A percentile compares a stretch with the other conserved stretches of the same genome.
Conservation (phyloP, 1,140 invertebrate genomes). For the Brachionus angularis region DNA sequence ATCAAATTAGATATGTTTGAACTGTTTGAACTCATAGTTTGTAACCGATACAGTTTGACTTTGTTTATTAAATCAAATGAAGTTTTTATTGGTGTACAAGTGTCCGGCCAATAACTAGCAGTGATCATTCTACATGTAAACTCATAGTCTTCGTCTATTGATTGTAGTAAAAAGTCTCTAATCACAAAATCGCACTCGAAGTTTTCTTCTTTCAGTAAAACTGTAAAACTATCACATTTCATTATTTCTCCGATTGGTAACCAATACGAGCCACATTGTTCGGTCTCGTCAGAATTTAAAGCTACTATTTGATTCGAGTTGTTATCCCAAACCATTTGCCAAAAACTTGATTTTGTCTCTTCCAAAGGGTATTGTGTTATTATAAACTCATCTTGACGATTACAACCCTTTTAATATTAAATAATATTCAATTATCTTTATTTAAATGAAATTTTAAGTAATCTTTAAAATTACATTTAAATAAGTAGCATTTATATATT, state of each 20-base stretch:
- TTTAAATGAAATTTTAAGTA: background rate
- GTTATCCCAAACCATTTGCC: conserved; percentile 90
- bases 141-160: conserved; percentile 34
- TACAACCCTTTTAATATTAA: conserved; percentile 7
- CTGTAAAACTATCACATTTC: conserved; percentile 40
- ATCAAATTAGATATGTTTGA: conserved; percentile 3
- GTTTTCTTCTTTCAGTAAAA: conserved; percentile 35
- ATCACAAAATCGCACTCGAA: conserved; percentile 19
- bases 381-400: conserved; percentile 71
- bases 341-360: conserved; percentile 95
- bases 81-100: conserved; percentile 33
- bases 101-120: conserved; percentile 39
- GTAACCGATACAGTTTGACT: conserved; percentile 23
- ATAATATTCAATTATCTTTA: too few species aligned
- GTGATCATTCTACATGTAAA: conserved; percentile 3
- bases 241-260: conserved; percentile 4
- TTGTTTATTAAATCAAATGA: conserved; percentile 30
- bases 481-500: conserved; percentile 42
- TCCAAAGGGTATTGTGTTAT: conserved; percentile 94
- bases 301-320: conserved; percentile 41
- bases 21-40: background rate
- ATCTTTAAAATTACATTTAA: conserved; percentile 1
- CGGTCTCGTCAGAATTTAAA: conserved; percentile 31
- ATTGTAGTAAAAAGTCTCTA: conserved; percentile 27
- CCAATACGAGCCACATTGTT: conserved; percentile 16